These are phyloP conservation scores for Protobothrops mucrosquamatus DNA, from an alignment of 2,113 vertebrate species.

Conservation along the genomic window DNA sequence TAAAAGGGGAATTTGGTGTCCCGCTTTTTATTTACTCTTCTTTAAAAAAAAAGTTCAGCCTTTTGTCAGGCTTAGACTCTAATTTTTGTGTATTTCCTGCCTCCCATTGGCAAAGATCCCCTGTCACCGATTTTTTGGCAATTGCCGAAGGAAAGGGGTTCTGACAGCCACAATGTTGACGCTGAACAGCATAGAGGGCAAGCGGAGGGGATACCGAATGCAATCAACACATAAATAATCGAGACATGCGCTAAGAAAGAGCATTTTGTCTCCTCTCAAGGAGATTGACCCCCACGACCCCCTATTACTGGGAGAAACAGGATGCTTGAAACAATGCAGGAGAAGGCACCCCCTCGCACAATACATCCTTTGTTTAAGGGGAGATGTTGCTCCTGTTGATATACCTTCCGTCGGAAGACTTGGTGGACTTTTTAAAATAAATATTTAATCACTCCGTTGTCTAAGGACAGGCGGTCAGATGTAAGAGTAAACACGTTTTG, in stretches of 20 bases:
- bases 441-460: constrained; percentile 26
- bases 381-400: constrained; percentile 37
- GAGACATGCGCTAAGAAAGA: neutral
- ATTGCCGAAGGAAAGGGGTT: neutral
- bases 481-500: neutral
- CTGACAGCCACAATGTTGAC: neutral
- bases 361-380: constrained; percentile 27
- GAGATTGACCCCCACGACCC: neutral
- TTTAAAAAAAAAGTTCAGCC: neutral
- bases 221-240: neutral
- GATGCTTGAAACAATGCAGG: neutral
- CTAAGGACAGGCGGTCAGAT: neutral
- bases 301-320: neutral
- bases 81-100: neutral
- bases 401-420: constrained; percentile 15
- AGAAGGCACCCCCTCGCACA: neutral
- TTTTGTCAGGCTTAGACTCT: neutral
- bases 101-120: neutral
- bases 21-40: neutral
- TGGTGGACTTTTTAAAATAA: constrained; percentile 31
- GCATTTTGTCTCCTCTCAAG: neutral
- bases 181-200: neutral
- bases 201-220: neutral
- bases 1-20: neutral
- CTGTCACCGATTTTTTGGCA: neutral